Conservation (phyloP, 2,797 vertebrate genomes). For the Gymnothorax javanicus region DNA sequence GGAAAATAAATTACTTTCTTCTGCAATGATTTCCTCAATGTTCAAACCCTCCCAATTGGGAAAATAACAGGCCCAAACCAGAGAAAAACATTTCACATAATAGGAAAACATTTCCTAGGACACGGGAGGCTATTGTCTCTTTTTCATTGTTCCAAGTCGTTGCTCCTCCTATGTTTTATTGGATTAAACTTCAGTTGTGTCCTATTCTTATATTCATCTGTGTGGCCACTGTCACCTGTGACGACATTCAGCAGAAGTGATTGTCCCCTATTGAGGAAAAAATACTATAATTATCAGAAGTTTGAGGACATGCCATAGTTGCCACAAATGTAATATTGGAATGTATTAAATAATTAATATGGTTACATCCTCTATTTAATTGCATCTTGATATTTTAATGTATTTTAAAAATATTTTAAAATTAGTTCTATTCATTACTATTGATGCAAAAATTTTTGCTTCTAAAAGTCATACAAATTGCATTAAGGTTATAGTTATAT, state of each 20-base stretch:
- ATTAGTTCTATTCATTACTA: background rate
- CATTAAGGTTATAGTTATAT: background rate
- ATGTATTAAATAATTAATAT: background rate
- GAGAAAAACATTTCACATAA: background rate
- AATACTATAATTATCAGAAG: background rate
- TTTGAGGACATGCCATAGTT: background rate
- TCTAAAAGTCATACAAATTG: background rate
- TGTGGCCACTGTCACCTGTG: background rate
- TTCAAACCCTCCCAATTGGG: constrained; percentile 24
- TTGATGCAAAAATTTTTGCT: background rate
- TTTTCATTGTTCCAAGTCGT: constrained; percentile 15
- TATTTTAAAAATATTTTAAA: no score
- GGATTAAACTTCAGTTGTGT: constrained; percentile 6
- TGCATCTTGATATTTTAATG: no score
- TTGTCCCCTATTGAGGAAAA: background rate
- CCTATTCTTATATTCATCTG: background rate
- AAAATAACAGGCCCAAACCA: constrained; percentile 23
- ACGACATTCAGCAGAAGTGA: background rate
- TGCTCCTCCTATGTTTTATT: constrained; percentile 7
- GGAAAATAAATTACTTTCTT: constrained; percentile 27
- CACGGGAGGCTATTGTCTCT: constrained; percentile 1
- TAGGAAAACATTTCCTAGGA: background rate
- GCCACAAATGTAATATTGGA: background rate
- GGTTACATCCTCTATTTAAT: background rate
- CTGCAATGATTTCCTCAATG: background rate